Percentiles rank a stretch among this genome's conserved stretches.
Evolutionary conservation across 2,113 vertebrate species (phyloP).

Genomic region (Sylvietta virens): DNA sequence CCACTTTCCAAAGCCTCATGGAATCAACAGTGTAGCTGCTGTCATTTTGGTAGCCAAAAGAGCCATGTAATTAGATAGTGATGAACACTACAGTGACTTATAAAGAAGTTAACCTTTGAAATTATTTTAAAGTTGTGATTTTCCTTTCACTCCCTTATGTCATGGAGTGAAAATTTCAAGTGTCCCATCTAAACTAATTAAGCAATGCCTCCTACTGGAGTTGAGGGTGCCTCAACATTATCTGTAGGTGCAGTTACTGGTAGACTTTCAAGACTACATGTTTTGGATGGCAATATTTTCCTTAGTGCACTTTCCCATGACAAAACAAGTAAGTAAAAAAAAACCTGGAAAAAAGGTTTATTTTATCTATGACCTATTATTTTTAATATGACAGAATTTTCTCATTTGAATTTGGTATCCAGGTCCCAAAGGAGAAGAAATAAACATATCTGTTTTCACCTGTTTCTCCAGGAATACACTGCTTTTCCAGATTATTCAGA

Average conservation of each 20-base stretch:
- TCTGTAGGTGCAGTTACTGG: neutral
- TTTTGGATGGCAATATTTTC: neutral
- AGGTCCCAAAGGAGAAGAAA: neutral
- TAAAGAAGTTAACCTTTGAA: neutral
- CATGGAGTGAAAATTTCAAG: neutral
- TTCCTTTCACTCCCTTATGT: neutral
- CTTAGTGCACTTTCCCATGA: neutral
- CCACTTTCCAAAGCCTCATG: neutral
- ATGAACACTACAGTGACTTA: neutral
- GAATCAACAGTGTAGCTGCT: neutral
- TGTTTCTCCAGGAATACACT: neutral
- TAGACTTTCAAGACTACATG: neutral
- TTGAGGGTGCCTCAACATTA: neutral
- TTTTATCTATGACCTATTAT: neutral
- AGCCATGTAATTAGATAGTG: neutral
- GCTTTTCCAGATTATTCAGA: neutral
- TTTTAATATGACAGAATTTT: neutral
- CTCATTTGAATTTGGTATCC: neutral
- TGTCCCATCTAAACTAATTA: neutral
- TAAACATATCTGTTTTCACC: neutral
- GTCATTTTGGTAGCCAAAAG: neutral
- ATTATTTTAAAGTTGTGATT: neutral
- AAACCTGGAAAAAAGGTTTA: fast-evolving
- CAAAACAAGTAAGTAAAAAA: neutral
- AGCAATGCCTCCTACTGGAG: neutral